A percentile compares a stretch with the other conserved stretches of the same genome.
Conservation (phyloP, 92 coral and sea anemone genomes). For the Actinostola sp. region DNA sequence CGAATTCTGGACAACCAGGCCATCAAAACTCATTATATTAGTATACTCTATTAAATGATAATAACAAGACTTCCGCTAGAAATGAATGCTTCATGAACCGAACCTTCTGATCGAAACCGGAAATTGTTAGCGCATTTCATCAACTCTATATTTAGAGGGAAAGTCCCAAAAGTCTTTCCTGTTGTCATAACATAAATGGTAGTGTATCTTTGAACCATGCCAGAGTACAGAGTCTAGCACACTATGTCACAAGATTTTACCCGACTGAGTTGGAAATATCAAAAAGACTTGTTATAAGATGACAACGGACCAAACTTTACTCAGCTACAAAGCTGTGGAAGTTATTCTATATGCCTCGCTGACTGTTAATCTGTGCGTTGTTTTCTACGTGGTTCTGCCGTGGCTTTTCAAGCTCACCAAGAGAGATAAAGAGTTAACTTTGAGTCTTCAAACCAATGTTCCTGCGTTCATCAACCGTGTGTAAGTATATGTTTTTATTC, state of each 20-base stretch:
- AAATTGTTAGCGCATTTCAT: background rate
- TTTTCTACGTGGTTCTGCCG: constrained; percentile 59
- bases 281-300: background rate
- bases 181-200: background rate
- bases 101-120: constrained; percentile 13
- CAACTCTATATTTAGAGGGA: constrained; percentile 3
- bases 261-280: too few relatives aligned
- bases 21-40: too few relatives aligned
- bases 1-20: too few relatives aligned
- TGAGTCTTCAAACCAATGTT: background rate
- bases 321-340: constrained; percentile 53
- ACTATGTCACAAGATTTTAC: background rate
- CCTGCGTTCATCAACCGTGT: constrained; percentile 2
- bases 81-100: too few relatives aligned
- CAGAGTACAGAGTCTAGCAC: background rate
- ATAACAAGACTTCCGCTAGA: too few relatives aligned
- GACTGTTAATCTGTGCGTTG: constrained; percentile 82
- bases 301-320: background rate
- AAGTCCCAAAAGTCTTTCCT: constrained; percentile 2
- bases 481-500: background rate
- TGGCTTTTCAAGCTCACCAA: constrained; percentile 26
- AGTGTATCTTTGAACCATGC: background rate
- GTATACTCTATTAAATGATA: too few relatives aligned
- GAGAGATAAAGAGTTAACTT: background rate
- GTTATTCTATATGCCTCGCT: constrained; percentile 59